Evolutionary conservation across 2,113 vertebrate genomes (phyloP).

Genomic region (Ramphastos sulfuratus): DNA sequence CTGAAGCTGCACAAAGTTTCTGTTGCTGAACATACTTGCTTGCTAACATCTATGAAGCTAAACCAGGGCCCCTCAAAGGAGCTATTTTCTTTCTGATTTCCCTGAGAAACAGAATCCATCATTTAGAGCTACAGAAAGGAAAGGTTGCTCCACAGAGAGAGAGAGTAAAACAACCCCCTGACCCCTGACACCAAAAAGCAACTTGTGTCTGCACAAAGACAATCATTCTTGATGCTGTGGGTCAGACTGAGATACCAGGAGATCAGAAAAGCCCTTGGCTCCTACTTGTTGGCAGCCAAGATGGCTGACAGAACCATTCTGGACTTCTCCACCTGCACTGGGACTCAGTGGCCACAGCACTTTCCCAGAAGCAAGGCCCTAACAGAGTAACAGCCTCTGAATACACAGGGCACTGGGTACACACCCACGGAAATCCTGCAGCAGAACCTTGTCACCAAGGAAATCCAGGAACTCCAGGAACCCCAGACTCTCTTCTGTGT

Average conservation of each 20-base stretch:
- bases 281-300: not conserved
- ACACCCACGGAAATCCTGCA: slow-evolving; percentile 87
- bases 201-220: not conserved
- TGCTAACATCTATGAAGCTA: not conserved
- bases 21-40: not conserved
- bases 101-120: not conserved
- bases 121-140: not conserved
- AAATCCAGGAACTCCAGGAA: slow-evolving; percentile 87
- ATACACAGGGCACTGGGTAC: rapidly evolving
- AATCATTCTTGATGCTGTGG: not conserved
- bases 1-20: not conserved
- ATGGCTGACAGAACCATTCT: not conserved
- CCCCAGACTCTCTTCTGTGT: slow-evolving; percentile 85
- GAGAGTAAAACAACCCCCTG: not conserved
- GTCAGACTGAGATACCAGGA: not conserved
- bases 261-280: not conserved
- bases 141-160: not conserved
- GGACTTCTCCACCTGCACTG: not conserved
- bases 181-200: not conserved
- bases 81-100: not conserved
- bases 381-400: not conserved
- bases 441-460: slow-evolving; percentile 84
- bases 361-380: not conserved
- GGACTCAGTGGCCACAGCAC: not conserved
- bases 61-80: not conserved